Conservation (phyloP, 2,113 vertebrate species). For the Callipepla squamata region DNA sequence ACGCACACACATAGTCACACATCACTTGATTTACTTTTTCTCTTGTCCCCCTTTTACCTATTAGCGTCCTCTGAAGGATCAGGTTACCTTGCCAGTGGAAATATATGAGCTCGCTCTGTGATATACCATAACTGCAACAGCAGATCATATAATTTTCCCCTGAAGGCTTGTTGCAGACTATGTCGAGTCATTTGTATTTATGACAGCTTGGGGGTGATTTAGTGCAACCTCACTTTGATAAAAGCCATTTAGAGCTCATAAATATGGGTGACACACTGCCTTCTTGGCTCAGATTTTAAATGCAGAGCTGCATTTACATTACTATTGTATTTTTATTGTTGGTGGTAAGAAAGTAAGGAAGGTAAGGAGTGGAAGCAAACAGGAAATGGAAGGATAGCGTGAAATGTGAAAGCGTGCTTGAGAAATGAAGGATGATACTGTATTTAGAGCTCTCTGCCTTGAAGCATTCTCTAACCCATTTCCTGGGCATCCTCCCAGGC, state of each 20-base stretch:
- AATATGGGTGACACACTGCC: constrained; percentile 77
- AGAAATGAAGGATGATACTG: neutral
- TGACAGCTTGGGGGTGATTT: constrained; percentile 79
- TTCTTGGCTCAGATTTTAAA: constrained; percentile 64
- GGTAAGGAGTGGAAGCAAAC: neutral
- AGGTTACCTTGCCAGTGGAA: constrained; percentile 79
- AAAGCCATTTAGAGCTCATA: constrained; percentile 82
- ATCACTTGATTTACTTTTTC: constrained; percentile 17
- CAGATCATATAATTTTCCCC: constrained; percentile 81
- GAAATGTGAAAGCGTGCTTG: neutral
- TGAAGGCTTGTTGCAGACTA: constrained; percentile 78
- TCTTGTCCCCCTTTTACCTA: constrained; percentile 40
- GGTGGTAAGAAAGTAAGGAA: constrained; percentile 1
- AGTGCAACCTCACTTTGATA: constrained; percentile 80
- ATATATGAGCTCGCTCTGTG: constrained; percentile 75
- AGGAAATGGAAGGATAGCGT: neutral
- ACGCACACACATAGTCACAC: neutral
- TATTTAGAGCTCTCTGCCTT: neutral
- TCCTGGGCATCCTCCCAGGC: neutral
- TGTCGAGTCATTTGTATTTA: constrained; percentile 82
- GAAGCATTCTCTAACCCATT: neutral
- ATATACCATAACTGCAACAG: constrained; percentile 78
- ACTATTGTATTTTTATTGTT: constrained; percentile 70
- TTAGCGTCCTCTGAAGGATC: constrained; percentile 72
- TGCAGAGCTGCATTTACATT: constrained; percentile 70